phyloP scores from a whole-genome alignment of 2,113 vertebrate genomes.

The Pachypanchax playfairii region DNA sequence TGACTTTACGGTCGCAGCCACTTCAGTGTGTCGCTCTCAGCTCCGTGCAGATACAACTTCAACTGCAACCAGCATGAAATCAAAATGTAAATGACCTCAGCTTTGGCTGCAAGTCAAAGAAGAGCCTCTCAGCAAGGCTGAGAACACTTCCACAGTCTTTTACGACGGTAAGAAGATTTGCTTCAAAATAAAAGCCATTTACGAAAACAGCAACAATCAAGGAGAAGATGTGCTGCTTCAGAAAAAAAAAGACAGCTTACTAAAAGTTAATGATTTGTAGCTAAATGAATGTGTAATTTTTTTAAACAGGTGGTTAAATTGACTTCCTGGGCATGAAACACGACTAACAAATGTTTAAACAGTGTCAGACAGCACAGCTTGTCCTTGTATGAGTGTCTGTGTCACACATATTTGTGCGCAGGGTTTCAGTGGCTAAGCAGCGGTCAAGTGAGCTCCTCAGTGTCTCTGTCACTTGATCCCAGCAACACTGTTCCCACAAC shows the following conservation, averaged over 20 bases:
- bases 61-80: constrained; percentile 50
- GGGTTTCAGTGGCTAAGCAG: constrained; percentile 50
- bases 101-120: constrained; percentile 16
- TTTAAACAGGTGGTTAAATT: constrained; percentile 19
- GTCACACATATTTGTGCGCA: constrained; percentile 11
- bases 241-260: background rate
- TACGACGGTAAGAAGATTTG: constrained; percentile 56
- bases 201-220: constrained; percentile 16
- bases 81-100: constrained; percentile 62
- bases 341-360: constrained; percentile 13
- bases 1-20: constrained; percentile 31
- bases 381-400: constrained; percentile 8
- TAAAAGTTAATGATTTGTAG: background rate
- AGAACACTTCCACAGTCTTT: constrained; percentile 34
- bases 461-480: constrained; percentile 71
- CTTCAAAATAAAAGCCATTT: constrained; percentile 29
- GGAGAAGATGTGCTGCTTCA: constrained; percentile 1
- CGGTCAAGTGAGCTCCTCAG: constrained; percentile 58
- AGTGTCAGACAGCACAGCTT: constrained; percentile 29
- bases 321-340: constrained; percentile 5
- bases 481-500: constrained; percentile 64
- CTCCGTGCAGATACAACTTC: constrained; percentile 30
- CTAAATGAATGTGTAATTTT: background rate
- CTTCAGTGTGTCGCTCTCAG: constrained; percentile 46
- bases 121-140: constrained; percentile 38